These are phyloP conservation scores for Pan paniscus DNA, from an alignment of 2,113 vertebrate genomes.

Conservation along the genomic window DNA sequence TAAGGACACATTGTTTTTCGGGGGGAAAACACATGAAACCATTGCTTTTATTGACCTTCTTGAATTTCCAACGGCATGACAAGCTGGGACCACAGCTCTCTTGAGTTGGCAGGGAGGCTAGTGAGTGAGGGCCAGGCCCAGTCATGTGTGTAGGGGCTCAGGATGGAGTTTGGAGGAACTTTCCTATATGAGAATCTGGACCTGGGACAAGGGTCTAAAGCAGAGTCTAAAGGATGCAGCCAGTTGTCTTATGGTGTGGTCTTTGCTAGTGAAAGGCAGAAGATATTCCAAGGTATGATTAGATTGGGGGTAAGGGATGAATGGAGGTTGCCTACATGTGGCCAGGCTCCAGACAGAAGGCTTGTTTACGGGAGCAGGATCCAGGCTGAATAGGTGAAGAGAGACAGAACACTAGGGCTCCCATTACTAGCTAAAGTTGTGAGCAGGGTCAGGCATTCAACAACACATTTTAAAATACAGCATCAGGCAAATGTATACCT, in stretches of 20 bases:
- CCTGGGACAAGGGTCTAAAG: neutral
- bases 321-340: neutral
- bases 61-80: neutral
- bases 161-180: neutral
- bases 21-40: neutral
- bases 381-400: neutral
- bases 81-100: neutral
- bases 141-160: neutral
- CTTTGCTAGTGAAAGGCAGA: neutral
- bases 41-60: conserved; percentile 27
- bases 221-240: neutral
- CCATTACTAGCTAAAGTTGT: neutral
- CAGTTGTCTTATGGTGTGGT: neutral
- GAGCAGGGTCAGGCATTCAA: neutral
- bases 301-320: neutral
- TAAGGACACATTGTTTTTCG: neutral
- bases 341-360: neutral
- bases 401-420: neutral
- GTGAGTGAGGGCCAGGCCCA: neutral
- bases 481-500: neutral
- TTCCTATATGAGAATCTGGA: neutral
- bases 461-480: neutral
- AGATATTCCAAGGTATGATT: neutral
- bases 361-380: neutral
- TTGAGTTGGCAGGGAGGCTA: neutral